Conservation (phyloP, 2,113 vertebrate genomes). For the Chloebia gouldiae region DNA sequence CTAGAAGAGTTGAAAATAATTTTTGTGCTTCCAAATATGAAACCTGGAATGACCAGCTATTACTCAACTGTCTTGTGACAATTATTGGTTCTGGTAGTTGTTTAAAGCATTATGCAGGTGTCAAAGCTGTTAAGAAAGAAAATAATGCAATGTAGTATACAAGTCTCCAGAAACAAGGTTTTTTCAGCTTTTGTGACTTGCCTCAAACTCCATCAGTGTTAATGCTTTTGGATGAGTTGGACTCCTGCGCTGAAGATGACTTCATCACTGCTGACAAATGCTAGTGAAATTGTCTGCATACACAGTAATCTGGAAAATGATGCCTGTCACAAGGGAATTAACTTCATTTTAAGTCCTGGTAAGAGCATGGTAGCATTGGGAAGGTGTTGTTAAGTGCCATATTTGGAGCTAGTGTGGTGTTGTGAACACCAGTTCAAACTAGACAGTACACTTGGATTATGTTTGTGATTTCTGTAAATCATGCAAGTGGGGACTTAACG, state of each 20-base stretch:
- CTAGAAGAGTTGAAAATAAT: neutral
- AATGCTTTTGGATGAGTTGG: neutral
- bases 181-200: neutral
- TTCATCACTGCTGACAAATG: neutral
- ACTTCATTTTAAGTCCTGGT: neutral
- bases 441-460: neutral
- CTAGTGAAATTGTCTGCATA: rapidly evolving
- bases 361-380: rapidly evolving
- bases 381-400: neutral
- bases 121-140: neutral
- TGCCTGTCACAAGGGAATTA: neutral
- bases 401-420: neutral
- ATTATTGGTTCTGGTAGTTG: neutral
- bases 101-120: neutral
- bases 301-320: neutral
- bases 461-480: neutral
- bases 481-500: rapidly evolving
- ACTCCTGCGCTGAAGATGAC: neutral
- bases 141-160: neutral
- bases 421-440: neutral
- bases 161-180: neutral
- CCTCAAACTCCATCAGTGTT: neutral
- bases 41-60: neutral
- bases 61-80: neutral
- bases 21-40: neutral